Evolutionary conservation across 2,888 invertebrate species (phyloP), one percentile per base, ranked within the genome.

Genomic region (Melinaea menophilus): DNA sequence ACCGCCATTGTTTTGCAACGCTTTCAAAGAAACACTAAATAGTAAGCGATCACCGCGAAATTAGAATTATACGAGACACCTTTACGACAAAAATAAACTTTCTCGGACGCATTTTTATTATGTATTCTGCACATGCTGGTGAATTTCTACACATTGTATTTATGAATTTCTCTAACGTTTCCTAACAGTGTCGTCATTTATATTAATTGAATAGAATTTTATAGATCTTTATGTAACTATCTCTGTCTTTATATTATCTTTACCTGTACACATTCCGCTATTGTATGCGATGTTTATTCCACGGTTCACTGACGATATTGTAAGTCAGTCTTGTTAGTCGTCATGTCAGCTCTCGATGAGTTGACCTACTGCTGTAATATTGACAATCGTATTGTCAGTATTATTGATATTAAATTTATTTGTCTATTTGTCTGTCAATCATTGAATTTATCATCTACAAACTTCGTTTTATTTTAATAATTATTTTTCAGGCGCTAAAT

Each of bases 11-110:
- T 85, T 71, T 79, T 70, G 64, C 58, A 70, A 68, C 70, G 82
- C 87, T 88, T 88, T 88, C 87, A 82, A 85, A 84, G 78, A 79
- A 81, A 81, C 77, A 79, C 75, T 74, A 74, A 74, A 73, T 74
- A 67, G 66, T 60, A 61, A 75, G 69, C 72, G 71, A 80, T 80
- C 77, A 74, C 75, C 82, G 79, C 79, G 79, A 84, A 86, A 85
- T 85, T 73, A 72, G 69, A 78, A 84, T 85, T 83, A 78, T 74
- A 77, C 78, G 79, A 77, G 78, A 79, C 76, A 73, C 73, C 72
- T 72, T 71, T 70, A 73, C 75, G 76, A 72, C 66, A 69, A 46
- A 47, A 55, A 57, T 56, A 45, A 33, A 55, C 55, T 45, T 59
- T 59, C 56, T 37, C 51, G 51, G 48, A 51, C 51, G 31, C 51